Evolutionary conservation across 2,888 invertebrate species (phyloP).

Genomic region (Callimorpha dominula): DNA sequence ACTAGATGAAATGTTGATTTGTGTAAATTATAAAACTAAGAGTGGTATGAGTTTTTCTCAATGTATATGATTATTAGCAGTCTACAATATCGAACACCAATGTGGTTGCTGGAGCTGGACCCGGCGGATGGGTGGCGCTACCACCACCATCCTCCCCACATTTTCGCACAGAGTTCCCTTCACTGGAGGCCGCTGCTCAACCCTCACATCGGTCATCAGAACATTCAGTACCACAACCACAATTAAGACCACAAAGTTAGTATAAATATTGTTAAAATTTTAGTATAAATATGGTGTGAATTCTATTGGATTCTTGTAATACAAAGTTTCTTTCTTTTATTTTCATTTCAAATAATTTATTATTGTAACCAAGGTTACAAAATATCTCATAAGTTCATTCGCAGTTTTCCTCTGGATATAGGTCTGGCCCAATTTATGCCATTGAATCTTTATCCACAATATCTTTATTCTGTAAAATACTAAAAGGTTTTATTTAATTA

Average conservation of each 20-base stretch:
- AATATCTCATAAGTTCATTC: too few relatives aligned
- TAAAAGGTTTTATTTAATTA: too few relatives aligned
- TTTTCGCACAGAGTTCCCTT: conserved; percentile 99
- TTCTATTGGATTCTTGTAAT: too few relatives aligned
- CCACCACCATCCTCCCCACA: conserved; percentile 93
- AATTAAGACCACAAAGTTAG: conserved; percentile 84
- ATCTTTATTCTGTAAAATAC: too few relatives aligned
- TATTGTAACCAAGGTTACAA: too few relatives aligned
- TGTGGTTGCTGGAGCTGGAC: conserved; percentile 85
- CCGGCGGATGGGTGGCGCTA: conserved; percentile 83
- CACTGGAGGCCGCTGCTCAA: conserved; percentile 89
- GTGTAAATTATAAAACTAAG: not conserved
- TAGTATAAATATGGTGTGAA: too few relatives aligned
- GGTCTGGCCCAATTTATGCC: too few relatives aligned
- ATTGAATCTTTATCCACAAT: too few relatives aligned
- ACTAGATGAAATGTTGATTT: not conserved
- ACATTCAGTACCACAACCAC: conserved; percentile 74
- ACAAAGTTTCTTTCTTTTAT: too few relatives aligned
- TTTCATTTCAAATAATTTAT: too few relatives aligned
- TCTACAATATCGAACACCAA: conserved; percentile 88
- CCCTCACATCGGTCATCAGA: conserved; percentile 86
- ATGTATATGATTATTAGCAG: conserved; percentile 50
- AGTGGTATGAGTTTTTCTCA: not conserved
- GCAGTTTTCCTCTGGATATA: too few relatives aligned
- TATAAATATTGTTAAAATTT: conserved; percentile 9